A percentile compares a stretch with the other conserved stretches of the same genome.
Evolutionary conservation across 37 sponge, comb jelly and placozoan species (phyloP).

Genomic region (Amphimedon queenslandica): DNA sequence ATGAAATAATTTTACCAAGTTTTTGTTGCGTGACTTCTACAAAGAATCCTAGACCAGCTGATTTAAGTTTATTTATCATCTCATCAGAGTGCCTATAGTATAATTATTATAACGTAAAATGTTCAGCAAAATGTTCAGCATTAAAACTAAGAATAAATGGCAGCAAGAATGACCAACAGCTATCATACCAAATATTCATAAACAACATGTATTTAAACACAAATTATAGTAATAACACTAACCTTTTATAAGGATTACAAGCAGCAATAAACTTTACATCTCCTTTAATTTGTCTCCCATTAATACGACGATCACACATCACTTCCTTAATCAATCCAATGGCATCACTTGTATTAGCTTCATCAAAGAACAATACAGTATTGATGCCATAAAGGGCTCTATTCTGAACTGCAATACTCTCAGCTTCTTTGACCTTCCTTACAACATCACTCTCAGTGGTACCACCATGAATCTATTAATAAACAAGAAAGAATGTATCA

Average conservation of each 20-base stretch:
- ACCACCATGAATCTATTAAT: constrained; percentile 75
- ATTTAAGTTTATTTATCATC: constrained; percentile 68
- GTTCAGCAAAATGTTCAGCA: no score
- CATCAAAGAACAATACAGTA: constrained; percentile 95
- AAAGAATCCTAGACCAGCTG: constrained; percentile 77
- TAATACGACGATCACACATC: constrained; percentile 83
- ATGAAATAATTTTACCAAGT: no score
- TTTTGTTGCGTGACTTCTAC: constrained; percentile 28
- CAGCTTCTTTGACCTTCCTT: constrained; percentile 44
- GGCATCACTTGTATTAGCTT: constrained; percentile 89
- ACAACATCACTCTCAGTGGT: constrained; percentile 59
- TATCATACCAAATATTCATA: neutral
- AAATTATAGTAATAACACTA: neutral
- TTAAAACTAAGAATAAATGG: no score
- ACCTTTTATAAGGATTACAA: constrained; percentile 87
- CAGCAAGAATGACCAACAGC: no score
- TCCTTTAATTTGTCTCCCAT: constrained; percentile 44
- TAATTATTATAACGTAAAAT: neutral
- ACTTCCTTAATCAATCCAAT: constrained; percentile 92
- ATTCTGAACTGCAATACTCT: constrained; percentile 45
- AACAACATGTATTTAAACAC: neutral
- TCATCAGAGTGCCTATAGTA: constrained; percentile 49
- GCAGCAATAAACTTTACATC: constrained; percentile 89
- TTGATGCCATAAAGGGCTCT: constrained; percentile 18
- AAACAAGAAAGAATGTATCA: neutral